Base-by-base conservation (phyloP, 1,140 invertebrate genomes). In the Brachystomella parvula region DNA sequence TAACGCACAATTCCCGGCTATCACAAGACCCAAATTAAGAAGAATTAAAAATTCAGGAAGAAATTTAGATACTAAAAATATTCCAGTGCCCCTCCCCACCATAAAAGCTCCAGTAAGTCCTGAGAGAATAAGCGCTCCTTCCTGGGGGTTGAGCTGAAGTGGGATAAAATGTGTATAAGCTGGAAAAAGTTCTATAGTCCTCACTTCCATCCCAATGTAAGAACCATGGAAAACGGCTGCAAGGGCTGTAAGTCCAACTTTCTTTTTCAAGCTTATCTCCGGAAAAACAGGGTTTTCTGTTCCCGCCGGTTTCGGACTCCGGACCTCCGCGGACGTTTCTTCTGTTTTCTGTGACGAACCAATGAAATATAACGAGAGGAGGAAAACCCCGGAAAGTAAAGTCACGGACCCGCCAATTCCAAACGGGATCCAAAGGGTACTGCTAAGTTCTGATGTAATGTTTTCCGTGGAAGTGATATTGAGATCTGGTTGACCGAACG, bases 151-250 rank as follows among this genome's bases (percentile, higher is more conserved):
- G 3, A 67, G 29, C 2, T 58, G 24, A n/a, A 63, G 19, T 21
- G 56, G 60, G 3, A 35, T 24, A 26, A 47, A 49, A n/a, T 67
- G 61, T 1, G 35, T 47, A 47, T 56, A 63, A 17, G 39, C 39
- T 1, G 66, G 47, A 12, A 67, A 47, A 47, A 67, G 63, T 47
- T 67, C 49, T 12, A 67, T 56, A 12, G 66, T 63, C 24, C 61
- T 53, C 31, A 57, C 29, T 39, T 67, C 66, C 66, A 67, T 63
- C 26, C 61, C 66, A 57, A 56, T 47, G 26, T 67, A 63, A 31
- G 31, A 44, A 2, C 61, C 66, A 57, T 24, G 47, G 44, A 59
- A 57, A 2, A 9, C 3, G 28, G 3, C 17, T 24, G 24, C 21
- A 31, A 64, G 19, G 3, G 9, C n/a, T 12, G 9, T 44, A 44